Percentiles rank a stretch among this genome's conserved stretches.
phyloP scores from a whole-genome alignment of 2,888 invertebrate genomes.

The Hirudinaria manillensis region DNA sequence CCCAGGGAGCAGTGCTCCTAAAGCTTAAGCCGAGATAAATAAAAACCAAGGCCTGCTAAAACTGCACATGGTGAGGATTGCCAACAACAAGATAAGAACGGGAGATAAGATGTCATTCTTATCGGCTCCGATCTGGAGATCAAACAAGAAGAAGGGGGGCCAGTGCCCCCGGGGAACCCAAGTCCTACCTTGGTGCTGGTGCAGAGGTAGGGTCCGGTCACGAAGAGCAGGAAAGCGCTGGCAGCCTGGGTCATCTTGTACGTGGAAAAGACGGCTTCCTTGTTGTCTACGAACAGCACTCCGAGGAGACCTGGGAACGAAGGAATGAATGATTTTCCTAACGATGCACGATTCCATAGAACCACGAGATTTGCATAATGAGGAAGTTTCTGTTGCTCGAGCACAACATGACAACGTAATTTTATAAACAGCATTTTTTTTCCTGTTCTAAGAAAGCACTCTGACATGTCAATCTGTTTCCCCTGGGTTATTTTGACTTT shows the following conservation, averaged over 20 bases:
- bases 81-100: background rate
- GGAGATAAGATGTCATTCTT: background rate
- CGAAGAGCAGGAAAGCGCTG: conserved; percentile 44
- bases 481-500: too few relatives aligned
- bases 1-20: too few relatives aligned
- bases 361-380: too few relatives aligned
- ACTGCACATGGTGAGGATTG: background rate
- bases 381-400: too few relatives aligned
- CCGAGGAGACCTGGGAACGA: conserved; percentile 46
- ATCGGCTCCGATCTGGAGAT: background rate
- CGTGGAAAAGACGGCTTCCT: conserved; percentile 48
- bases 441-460: too few relatives aligned
- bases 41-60: background rate
- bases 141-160: background rate
- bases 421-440: too few relatives aligned
- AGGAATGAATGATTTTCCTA: background rate
- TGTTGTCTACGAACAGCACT: conserved; percentile 44
- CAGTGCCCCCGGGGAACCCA: background rate
- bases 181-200: conserved; percentile 41
- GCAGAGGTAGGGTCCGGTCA: conserved; percentile 44
- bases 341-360: too few relatives aligned
- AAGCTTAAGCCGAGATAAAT: background rate
- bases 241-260: conserved; percentile 46
- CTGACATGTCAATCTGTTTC: too few relatives aligned
- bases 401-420: too few relatives aligned